Base-by-base conservation (phyloP, 2,888 invertebrate species). In the Molanna angustata region DNA sequence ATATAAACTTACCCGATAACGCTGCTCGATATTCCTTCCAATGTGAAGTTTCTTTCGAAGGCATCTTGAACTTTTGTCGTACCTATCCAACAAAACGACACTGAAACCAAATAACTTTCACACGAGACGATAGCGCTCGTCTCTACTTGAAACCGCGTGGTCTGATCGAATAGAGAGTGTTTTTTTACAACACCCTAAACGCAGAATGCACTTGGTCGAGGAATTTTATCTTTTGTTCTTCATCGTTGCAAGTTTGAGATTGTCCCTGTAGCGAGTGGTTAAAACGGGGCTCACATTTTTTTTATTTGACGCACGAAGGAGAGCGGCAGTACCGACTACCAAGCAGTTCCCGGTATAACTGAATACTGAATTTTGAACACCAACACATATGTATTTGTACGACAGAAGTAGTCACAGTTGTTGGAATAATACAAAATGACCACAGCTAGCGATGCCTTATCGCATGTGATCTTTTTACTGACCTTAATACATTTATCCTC, bases 1-100 rank as follows among this genome's bases (percentile, higher is more conserved):
- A 27, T 6, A 6, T 7, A 11, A 35, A 13, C 76, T 76, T 65
- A 76, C 77, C 76, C 71, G 75, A 76, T 63, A 77, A 68, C 65
- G 77, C 76, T 67, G 74, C 75, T 70, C 73, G 75, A 71, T 77
- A 77, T 74, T 77, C 77, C 72, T 76, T 77, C 76, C 75, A 76
- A 71, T 77, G 76, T 67, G 52, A 52, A 11, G 14, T 17, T 32
- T 27, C 39, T 13, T 41, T 40, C n/a, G 49, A 17, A 9, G 49
- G 49, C 49, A 49, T 49, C n/a, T 33, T 43, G 43, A 49, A 22
- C 41, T 48, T 39, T 48, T 48, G 37, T 20, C 2, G 13, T 16
- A 37, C 16, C 7, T 37, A n/a, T n/a, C n/a, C n/a, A n/a, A n/a
- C n/a, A n/a, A n/a, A n/a, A n/a, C n/a, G n/a, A n/a, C n/a, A n/a